Evolutionary conservation across 2,888 invertebrate genomes (phyloP).

Genomic region (Xestia sexstrigata): DNA sequence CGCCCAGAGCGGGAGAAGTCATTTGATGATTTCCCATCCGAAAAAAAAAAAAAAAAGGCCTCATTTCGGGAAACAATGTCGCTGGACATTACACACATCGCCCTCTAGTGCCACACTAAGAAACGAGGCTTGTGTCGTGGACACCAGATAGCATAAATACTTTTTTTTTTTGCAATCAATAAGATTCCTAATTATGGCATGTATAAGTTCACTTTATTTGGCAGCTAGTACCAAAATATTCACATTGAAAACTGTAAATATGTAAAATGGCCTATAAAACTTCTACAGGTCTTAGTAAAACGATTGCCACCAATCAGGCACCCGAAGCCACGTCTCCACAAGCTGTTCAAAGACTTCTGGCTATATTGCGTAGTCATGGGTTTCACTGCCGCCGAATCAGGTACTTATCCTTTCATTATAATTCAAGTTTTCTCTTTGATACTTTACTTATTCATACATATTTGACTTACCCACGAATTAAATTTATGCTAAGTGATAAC

Average conservation of each 20-base stretch:
- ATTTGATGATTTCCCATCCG: too few species aligned
- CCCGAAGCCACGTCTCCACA: constrained; percentile 97
- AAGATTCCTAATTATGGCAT: too few species aligned
- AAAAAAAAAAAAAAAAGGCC: too few species aligned
- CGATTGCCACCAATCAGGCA: constrained; percentile 97
- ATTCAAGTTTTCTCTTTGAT: constrained; percentile 23
- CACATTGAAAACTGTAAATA: neutral
- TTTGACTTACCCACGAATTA: constrained; percentile 66
- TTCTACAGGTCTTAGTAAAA: constrained; percentile 92
- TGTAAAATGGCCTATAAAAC: neutral
- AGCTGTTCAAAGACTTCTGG: constrained; percentile 99
- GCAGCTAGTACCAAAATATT: neutral
- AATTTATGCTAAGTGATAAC: constrained; percentile 49
- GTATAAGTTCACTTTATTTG: neutral
- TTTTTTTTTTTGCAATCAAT: too few species aligned
- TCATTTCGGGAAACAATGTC: too few species aligned
- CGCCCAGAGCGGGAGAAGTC: too few species aligned
- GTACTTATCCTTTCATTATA: constrained; percentile 76
- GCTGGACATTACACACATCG: too few species aligned
- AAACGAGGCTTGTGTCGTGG: too few species aligned
- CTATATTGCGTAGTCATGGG: constrained; percentile 99
- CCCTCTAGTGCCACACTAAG: too few species aligned
- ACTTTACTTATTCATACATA: constrained; percentile 47
- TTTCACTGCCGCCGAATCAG: constrained; percentile 96
- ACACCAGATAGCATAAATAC: too few species aligned